A percentile compares a stretch with the other conserved stretches of the same genome.
Conservation (phyloP, 2,113 vertebrate species). For the Crotalus helleri region DNA sequence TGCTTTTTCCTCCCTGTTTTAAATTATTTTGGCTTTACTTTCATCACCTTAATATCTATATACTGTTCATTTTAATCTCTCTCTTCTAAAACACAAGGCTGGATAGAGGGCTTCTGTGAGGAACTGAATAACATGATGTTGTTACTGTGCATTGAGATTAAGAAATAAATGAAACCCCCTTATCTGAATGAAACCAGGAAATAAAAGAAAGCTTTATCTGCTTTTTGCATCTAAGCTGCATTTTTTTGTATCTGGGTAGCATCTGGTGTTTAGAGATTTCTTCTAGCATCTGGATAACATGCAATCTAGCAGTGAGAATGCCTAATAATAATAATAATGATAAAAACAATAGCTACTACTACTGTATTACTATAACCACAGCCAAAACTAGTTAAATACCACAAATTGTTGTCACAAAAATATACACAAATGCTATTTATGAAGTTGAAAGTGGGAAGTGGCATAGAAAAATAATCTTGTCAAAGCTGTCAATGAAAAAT, state of each 20-base stretch:
- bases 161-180: constrained; percentile 32
- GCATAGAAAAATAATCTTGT: constrained; percentile 20
- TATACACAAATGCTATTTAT: constrained; percentile 1
- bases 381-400: not conserved
- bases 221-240: constrained; percentile 18
- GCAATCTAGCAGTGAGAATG: constrained; percentile 7
- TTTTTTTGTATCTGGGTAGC: constrained; percentile 27
- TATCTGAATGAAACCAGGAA: constrained; percentile 31
- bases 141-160: constrained; percentile 12
- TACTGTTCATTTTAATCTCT: constrained; percentile 13
- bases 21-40: constrained; percentile 17
- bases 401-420: not conserved
- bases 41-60: constrained; percentile 17
- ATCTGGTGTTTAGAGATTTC: constrained; percentile 28
- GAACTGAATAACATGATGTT: constrained; percentile 8
- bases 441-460: not conserved
- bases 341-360: not conserved
- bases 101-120: constrained; percentile 1
- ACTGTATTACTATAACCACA: not conserved
- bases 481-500: constrained; percentile 2
- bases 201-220: constrained; percentile 37
- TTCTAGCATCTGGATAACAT: constrained; percentile 18
- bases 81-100: constrained; percentile 28
- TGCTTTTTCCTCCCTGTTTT: not conserved
- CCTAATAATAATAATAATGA: not conserved